Base-by-base conservation (phyloP, 2,888 invertebrate species). In the Caenorhabditis panamensis region DNA sequence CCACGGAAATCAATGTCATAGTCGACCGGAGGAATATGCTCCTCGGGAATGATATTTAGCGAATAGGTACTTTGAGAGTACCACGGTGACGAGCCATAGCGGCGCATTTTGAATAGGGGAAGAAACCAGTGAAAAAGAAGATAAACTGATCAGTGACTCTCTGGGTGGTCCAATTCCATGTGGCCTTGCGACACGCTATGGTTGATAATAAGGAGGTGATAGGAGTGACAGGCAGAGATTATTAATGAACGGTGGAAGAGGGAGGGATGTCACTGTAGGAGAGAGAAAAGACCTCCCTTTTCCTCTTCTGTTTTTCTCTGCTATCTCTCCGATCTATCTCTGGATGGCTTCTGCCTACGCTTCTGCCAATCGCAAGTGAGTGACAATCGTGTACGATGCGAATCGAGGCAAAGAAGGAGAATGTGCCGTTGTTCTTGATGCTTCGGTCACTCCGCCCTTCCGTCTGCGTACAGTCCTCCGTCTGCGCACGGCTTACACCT, bases 41-140 rank as follows among this genome's bases (percentile, higher is more conserved):
- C 86, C 64, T 88, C 88, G 26, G 87, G 88, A 54, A 88, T 88
- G 53, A 87, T 87, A 79, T 88, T 88, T 49, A 88, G 73, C 5
- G 87, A 86, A 79, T 85, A 87, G 28, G 87, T 87, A 68, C 86
- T 86, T 59, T 82, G 78, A 51, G 83, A 67, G 28, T 85, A 81
- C 81, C 82, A 85, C 0, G 83, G 81, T 0, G 77, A 63, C 24
- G 41, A 24, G 64, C 72, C 67, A 44, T 69, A 67, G 9, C 82
- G 66, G 37, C 80, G 67, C 83, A 81, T 79, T 49, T 20, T 16
- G 53, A 51, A 41, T 5, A 58, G 18, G 51, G 13, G n/a, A 53
- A 28, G 59, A 54, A 18, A 24, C n/a, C n/a, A n/a, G n/a, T n/a
- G n/a, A n/a, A n/a, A n/a, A n/a, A n/a, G n/a, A n/a, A n/a, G n/a